Evolutionary conservation across 2,888 invertebrate genomes (phyloP), one percentile per base, ranked within the genome.

Genomic region (Lysandra coridon): DNA sequence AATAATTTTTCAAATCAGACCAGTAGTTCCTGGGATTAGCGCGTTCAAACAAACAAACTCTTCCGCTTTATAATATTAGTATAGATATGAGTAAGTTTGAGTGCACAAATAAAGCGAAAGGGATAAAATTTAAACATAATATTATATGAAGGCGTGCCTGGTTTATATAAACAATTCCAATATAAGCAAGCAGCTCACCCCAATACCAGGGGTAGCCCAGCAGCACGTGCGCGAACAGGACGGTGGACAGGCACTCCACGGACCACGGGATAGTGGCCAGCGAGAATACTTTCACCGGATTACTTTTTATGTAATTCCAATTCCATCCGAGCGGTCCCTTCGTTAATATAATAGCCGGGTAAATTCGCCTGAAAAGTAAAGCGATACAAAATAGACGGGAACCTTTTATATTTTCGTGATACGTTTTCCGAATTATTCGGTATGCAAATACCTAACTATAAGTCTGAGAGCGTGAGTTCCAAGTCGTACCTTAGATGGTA

Each of bases 191-290:
- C 94, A 80, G 83, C 94, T 92, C 84, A 94, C 94, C 94, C 94
- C 94, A 94, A 85, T 92, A 93, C 94, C 94, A 94, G 80, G 93
- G 92, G 86, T 90, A 94, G 80, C 89, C 92, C 80, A 94, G 90
- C 78, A 94, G 88, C 83, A 92, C 86, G 84, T 94, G 90, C 78
- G 90, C 86, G 83, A 93, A 89, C 86, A 93, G 89, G 78, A 92
- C 91, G 82, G 85, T 89, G 81, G 93, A 89, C 84, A 93, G 89
- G 88, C 94, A 94, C 87, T 94, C 94, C 78, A 92, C 89, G 81
- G 89, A 88, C 94, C 94, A 94, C 73, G 94, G 94, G 81, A 94
- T 85, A 80, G 92, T 94, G 81, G 94, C 94, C 89, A 94, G 86
- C 82, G 94, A 90, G 86, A 94, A 94, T 87, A 94, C 94, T 90